Evolutionary conservation across 1,140 invertebrate genomes (phyloP), one percentile per base, ranked within the genome.

Genomic region (Anagrus nilaparvatae): DNA sequence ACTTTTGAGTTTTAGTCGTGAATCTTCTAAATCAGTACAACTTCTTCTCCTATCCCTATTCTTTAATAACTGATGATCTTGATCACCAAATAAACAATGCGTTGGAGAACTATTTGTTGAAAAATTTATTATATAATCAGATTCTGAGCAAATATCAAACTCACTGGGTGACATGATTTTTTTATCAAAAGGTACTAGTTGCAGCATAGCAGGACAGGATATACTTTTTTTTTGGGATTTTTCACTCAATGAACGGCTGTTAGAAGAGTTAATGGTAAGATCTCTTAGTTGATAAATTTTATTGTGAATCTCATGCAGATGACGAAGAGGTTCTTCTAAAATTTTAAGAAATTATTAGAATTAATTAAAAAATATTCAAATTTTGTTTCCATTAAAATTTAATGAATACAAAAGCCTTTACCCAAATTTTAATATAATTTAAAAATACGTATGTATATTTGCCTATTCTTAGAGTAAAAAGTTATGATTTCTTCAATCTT

Each of bases 11-110:
- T n/a, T n/a, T 20, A 61, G 59, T 27, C 70, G 61, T 4, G 62
- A 61, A 30, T 72, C 71, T 53, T 87, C 84, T 25, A 87, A 67
- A 14, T 82, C 83, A 7, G 84, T 84, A 84, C 85, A 88, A 39
- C 84, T 87, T 55, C 83, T 77, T 49, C 84, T 68, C 14, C 84
- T 67, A 40, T 69, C 65, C 28, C 64, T 63, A 21, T 61, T 58
- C 16, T 65, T 53, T n/a, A 51, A 37, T 21, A 47, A 54, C 38
- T 63, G 64, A 17, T 60, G 51, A 45, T 60, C 58, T 34, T 49
- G 46, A 19, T 45, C 46, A 3, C 44, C 52, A 17, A 47, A 39
- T 7, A 9, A 7, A 7, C 16, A 4, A 45, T 72, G 67, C 5
- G 68, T 67, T 12, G 70, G 71, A 12, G 71, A 73, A 28, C 69